Conservation (phyloP, 2,888 invertebrate species). For the Acrobasis repandana region DNA sequence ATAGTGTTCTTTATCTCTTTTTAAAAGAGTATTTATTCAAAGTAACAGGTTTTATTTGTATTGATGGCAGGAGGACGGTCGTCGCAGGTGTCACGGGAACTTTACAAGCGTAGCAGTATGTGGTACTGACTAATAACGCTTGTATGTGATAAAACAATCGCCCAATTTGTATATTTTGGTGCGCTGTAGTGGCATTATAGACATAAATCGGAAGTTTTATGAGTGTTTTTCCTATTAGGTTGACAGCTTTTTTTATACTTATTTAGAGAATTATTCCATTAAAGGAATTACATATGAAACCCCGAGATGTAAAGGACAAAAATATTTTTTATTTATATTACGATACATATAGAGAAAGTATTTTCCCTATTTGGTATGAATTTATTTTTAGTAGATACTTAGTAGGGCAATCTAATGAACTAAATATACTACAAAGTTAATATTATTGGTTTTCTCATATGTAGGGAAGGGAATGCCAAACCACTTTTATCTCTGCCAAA, state of each 20-base stretch:
- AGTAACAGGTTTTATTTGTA: constrained; percentile 53
- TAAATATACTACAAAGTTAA: no score
- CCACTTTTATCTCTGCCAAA: no score
- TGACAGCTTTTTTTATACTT: not conserved
- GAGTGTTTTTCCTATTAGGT: not conserved
- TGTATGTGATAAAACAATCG: constrained; percentile 38
- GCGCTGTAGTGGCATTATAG: constrained; percentile 7
- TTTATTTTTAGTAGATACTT: no score
- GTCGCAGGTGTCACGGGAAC: constrained; percentile 51
- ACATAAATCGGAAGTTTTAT: constrained; percentile 30
- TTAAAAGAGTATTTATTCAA: constrained; percentile 63
- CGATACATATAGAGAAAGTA: no score
- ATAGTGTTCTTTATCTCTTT: constrained; percentile 50
- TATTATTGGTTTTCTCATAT: no score
- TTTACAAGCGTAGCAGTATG: constrained; percentile 50
- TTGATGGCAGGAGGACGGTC: constrained; percentile 43
- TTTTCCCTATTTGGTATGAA: no score
- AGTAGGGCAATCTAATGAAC: no score
- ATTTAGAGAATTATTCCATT: no score
- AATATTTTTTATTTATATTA: no score
- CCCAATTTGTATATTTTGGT: constrained; percentile 36
- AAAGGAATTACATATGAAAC: no score
- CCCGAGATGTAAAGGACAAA: no score
- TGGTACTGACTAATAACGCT: constrained; percentile 37
- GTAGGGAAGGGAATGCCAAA: no score